Evolutionary conservation across 2,797 vertebrate species (phyloP).

Genomic region (Hippopotamyrus pictus): DNA sequence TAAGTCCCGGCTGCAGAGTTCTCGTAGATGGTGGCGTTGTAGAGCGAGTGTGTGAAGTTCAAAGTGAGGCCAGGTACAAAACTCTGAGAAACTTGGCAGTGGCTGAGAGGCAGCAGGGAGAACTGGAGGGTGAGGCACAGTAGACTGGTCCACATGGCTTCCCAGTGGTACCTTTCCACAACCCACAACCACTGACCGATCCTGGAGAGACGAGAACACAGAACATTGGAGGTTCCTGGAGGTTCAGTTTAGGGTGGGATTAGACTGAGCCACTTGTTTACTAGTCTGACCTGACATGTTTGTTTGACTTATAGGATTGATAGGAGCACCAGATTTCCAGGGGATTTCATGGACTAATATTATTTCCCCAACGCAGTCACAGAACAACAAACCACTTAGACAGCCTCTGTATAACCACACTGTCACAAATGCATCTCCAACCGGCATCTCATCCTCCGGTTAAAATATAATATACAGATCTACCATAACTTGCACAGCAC

Average conservation of each 20-base stretch:
- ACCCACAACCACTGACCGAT: conserved; percentile 76
- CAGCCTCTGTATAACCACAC: not conserved
- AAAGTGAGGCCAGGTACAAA: conserved; percentile 45
- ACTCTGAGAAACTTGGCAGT: conserved; percentile 48
- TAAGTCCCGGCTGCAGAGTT: conserved; percentile 89
- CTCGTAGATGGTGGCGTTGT: conserved; percentile 85
- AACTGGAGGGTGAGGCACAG: conserved; percentile 57
- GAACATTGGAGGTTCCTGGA: not conserved
- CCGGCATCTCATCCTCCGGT: not conserved
- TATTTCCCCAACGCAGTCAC: not conserved
- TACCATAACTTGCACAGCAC: not conserved
- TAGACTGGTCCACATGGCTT: conserved; percentile 64
- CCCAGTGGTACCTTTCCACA: conserved; percentile 69
- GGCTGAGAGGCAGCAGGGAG: conserved; percentile 41
- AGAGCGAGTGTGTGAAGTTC: conserved; percentile 76
- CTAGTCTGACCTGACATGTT: not conserved
- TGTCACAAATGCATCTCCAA: not conserved
- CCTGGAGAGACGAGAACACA: conserved; percentile 54
- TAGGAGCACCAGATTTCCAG: not conserved
- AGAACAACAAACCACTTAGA: not conserved
- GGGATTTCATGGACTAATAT: not conserved
- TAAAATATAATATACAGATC: not conserved
- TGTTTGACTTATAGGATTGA: not conserved
- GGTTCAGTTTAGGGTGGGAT: not conserved
- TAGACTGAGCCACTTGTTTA: not conserved